phyloP scores from a whole-genome alignment of 1,140 invertebrate species.

The Fopius arisanus region DNA sequence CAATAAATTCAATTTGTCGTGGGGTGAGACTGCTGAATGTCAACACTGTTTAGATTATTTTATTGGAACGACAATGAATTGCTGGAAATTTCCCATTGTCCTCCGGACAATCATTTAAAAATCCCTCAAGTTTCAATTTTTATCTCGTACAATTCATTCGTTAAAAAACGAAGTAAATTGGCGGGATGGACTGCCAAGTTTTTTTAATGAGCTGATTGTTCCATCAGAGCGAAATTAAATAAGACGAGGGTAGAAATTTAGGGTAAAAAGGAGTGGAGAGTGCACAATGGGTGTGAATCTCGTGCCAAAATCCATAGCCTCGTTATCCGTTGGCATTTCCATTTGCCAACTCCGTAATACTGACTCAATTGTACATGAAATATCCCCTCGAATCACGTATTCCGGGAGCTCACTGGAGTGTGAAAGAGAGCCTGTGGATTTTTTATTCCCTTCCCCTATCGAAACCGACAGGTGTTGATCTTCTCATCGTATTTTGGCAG shows the following conservation, averaged over 20 bases:
- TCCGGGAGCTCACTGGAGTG: neutral
- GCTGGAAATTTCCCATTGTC: neutral
- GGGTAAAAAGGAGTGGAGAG: neutral
- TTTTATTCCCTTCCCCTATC: neutral
- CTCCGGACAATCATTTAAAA: neutral
- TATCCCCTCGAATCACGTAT: neutral
- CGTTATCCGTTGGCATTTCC: neutral
- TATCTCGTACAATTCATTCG: too few relatives aligned
- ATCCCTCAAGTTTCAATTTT: too few relatives aligned
- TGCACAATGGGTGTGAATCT: neutral
- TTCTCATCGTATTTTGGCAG: neutral
- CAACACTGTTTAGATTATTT: neutral
- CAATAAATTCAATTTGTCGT: neutral
- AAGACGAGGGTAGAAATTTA: neutral
- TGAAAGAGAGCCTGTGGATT: neutral
- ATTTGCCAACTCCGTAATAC: neutral
- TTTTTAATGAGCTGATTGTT: neutral
- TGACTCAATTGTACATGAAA: neutral
- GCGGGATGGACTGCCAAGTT: neutral
- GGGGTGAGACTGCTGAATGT: neutral
- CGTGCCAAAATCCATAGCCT: slow-evolving; percentile 7
- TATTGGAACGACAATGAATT: neutral
- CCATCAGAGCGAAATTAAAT: neutral
- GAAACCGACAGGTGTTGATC: neutral
- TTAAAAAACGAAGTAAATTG: too few relatives aligned